phyloP scores from a whole-genome alignment of 2,113 vertebrate species.

The Polypterus bichir region DNA sequence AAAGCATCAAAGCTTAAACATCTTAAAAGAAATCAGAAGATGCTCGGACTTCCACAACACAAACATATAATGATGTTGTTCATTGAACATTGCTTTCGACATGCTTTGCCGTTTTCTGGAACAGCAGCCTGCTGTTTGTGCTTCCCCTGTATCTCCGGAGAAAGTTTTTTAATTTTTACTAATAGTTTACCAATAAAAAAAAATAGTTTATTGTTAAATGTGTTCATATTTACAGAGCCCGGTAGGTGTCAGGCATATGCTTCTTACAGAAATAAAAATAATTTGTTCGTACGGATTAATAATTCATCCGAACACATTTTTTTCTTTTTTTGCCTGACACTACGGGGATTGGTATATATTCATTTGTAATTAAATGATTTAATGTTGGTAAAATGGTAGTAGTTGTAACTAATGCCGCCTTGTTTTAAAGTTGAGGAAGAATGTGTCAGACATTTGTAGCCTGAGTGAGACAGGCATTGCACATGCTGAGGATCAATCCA shows the following conservation, averaged over 20 bases:
- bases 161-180: constrained; percentile 4
- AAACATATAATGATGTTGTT: constrained; percentile 3
- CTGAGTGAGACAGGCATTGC: constrained; percentile 5
- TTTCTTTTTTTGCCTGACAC: no score
- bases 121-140: constrained; percentile 1
- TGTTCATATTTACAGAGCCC: no score
- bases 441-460: constrained; percentile 1
- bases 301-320: no score
- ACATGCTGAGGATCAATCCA: constrained; percentile 1
- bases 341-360: no score
- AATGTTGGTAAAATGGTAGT: no score
- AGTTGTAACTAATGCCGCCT: no score
- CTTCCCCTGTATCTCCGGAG: constrained; percentile 8
- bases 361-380: no score
- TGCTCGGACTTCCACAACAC: constrained; percentile 3
- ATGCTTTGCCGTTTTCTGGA: constrained; percentile 6
- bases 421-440: constrained; percentile 8
- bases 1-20: neutral
- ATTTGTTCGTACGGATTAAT: no score
- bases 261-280: no score
- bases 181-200: no score
- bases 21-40: constrained; percentile 3
- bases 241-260: no score
- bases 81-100: constrained; percentile 7
- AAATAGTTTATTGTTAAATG: no score